These are phyloP conservation scores for Atrina japonica DNA, from an alignment of 2,888 invertebrate species.

Conservation along the genomic window DNA sequence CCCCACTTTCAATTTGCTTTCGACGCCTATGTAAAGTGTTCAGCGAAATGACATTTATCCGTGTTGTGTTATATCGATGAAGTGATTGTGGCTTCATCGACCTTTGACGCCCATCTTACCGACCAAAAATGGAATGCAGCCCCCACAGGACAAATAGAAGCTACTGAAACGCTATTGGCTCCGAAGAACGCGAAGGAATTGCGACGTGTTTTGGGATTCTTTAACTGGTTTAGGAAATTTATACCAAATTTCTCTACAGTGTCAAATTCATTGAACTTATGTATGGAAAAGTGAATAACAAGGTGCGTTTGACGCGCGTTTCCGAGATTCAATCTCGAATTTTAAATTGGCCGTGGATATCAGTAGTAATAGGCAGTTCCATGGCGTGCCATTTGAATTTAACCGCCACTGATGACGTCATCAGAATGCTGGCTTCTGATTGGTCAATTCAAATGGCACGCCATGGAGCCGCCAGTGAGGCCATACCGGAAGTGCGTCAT, in stretches of 20 bases:
- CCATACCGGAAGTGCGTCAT: too few relatives aligned
- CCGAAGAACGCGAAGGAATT: constrained; percentile 45
- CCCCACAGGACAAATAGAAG: constrained; percentile 28
- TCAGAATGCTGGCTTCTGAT: too few relatives aligned
- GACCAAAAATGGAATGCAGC: constrained; percentile 27
- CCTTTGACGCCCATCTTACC: constrained; percentile 30
- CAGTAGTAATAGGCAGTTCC: too few relatives aligned
- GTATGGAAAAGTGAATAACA: constrained; percentile 32
- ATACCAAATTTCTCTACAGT: constrained; percentile 38
- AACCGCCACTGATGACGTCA: too few relatives aligned
- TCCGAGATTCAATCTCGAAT: too few relatives aligned
- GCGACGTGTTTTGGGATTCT: constrained; percentile 46
- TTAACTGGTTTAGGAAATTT: too few relatives aligned
- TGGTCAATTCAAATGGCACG: too few relatives aligned
- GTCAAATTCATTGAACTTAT: constrained; percentile 38
- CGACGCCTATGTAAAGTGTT: too few relatives aligned
- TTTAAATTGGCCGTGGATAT: too few relatives aligned
- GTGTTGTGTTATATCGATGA: constrained; percentile 50
- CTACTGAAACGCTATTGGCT: constrained; percentile 7
- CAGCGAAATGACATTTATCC: constrained; percentile 42
- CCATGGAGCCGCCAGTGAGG: too few relatives aligned
- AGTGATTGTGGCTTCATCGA: constrained; percentile 29
- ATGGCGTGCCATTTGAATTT: too few relatives aligned
- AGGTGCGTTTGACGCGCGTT: constrained; percentile 33
- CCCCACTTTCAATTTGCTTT: too few relatives aligned